These are phyloP conservation scores for Calliopsis andreniformis DNA, from an alignment of 1,140 invertebrate species.

Conservation along the genomic window DNA sequence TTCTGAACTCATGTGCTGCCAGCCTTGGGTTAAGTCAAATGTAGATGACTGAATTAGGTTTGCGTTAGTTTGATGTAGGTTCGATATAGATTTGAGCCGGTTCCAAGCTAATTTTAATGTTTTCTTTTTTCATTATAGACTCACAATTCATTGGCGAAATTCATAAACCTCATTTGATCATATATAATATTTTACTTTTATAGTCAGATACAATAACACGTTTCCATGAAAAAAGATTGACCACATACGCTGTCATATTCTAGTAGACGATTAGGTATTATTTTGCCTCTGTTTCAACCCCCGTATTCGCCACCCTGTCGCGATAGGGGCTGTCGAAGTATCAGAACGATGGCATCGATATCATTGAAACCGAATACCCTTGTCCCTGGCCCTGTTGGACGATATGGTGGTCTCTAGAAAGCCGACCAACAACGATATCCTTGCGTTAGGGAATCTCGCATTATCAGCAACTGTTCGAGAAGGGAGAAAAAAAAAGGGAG, in stretches of 20 bases:
- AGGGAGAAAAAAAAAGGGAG: neutral
- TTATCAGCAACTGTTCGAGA: slow-evolving; percentile 47
- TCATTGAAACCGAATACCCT: slow-evolving; percentile 69
- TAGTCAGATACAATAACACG: neutral
- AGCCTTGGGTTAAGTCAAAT: too few relatives aligned
- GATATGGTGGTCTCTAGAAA: slow-evolving; percentile 53
- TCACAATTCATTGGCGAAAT: too few relatives aligned
- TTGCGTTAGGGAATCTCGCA: slow-evolving; percentile 41
- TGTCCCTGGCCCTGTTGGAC: slow-evolving; percentile 44
- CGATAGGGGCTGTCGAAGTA: slow-evolving; percentile 48
- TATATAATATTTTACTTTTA: neutral
- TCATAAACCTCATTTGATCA: too few relatives aligned
- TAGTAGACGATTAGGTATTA: neutral
- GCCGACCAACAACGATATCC: slow-evolving; percentile 61
- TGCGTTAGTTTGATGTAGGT: too few relatives aligned
- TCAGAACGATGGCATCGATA: slow-evolving; percentile 66
- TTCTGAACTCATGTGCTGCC: too few relatives aligned
- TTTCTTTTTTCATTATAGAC: too few relatives aligned
- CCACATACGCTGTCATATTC: neutral
- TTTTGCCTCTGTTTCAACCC: neutral
- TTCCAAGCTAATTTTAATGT: too few relatives aligned
- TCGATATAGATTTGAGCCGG: too few relatives aligned
- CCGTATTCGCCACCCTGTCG: slow-evolving; percentile 28
- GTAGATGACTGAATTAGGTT: too few relatives aligned
- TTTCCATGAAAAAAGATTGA: neutral